Evolutionary conservation across 2,888 invertebrate species (phyloP).

Genomic region (Amphipyra berbera): DNA sequence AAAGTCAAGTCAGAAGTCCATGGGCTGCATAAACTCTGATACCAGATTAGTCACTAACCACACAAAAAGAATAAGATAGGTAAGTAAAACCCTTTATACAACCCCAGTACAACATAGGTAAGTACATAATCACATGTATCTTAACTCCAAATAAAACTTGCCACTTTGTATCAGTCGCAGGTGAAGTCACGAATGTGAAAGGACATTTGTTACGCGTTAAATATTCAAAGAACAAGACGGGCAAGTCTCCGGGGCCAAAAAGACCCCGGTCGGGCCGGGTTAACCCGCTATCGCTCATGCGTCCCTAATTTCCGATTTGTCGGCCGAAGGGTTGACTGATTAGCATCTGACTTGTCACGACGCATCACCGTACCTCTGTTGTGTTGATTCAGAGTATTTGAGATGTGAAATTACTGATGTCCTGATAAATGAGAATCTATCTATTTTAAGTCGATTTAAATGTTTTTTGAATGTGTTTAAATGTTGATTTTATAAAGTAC

Average conservation of each 20-base stretch:
- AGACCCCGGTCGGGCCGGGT: slow-evolving; percentile 75
- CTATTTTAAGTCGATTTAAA: neutral
- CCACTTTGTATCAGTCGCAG: slow-evolving; percentile 39
- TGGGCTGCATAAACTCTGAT: no score
- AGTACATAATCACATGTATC: no score
- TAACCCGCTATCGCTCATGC: slow-evolving; percentile 87
- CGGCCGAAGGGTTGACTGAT: slow-evolving; percentile 88
- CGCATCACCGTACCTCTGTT: slow-evolving; percentile 80
- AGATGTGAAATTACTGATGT: slow-evolving; percentile 67
- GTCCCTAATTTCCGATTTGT: slow-evolving; percentile 89
- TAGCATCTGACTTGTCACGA: slow-evolving; percentile 88
- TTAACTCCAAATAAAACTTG: neutral
- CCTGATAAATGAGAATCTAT: slow-evolving; percentile 32
- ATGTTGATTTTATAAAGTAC: no score
- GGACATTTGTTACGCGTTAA: slow-evolving; percentile 80
- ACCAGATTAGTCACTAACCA: no score
- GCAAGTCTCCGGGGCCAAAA: slow-evolving; percentile 79
- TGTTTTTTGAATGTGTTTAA: neutral
- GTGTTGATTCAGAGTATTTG: slow-evolving; percentile 69
- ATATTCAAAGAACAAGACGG: slow-evolving; percentile 88
- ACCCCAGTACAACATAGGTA: no score
- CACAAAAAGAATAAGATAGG: no score
- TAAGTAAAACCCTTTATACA: no score
- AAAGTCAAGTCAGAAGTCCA: no score
- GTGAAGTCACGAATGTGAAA: slow-evolving; percentile 67